Evolutionary conservation across 2,797 vertebrate genomes (phyloP).

Genomic region (Pristis pectinata): DNA sequence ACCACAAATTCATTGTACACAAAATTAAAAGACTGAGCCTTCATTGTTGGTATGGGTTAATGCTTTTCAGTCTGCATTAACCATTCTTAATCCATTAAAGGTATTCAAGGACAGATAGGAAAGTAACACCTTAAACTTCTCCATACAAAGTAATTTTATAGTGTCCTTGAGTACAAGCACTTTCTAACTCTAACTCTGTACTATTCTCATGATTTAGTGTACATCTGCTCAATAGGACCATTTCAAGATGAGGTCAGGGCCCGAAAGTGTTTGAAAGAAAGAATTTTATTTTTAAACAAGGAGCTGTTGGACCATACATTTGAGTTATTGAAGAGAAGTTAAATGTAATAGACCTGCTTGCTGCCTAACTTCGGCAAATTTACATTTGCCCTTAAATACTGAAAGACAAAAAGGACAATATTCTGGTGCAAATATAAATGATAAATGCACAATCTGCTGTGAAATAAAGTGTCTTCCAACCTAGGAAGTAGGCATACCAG

Average conservation of each 20-base stretch:
- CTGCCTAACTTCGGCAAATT: not conserved
- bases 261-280: not conserved
- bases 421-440: not conserved
- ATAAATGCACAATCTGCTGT: not conserved
- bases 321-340: not conserved
- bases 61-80: not conserved
- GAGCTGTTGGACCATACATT: not conserved
- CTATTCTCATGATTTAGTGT: not conserved
- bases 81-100: not conserved
- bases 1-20: not conserved
- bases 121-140: not conserved
- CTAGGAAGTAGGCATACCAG: not conserved
- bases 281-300: not conserved
- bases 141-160: slow-evolving; percentile 13
- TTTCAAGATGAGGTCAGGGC: not conserved
- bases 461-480: not conserved
- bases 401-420: not conserved
- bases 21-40: not conserved
- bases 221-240: not conserved
- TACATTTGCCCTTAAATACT: not conserved
- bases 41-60: not conserved
- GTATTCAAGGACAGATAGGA: slow-evolving; percentile 1
- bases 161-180: slow-evolving; percentile 6
- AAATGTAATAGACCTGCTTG: not conserved
- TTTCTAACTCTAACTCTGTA: not conserved